Conservation (phyloP, 2,888 invertebrate species). For the Andrena praecox region DNA sequence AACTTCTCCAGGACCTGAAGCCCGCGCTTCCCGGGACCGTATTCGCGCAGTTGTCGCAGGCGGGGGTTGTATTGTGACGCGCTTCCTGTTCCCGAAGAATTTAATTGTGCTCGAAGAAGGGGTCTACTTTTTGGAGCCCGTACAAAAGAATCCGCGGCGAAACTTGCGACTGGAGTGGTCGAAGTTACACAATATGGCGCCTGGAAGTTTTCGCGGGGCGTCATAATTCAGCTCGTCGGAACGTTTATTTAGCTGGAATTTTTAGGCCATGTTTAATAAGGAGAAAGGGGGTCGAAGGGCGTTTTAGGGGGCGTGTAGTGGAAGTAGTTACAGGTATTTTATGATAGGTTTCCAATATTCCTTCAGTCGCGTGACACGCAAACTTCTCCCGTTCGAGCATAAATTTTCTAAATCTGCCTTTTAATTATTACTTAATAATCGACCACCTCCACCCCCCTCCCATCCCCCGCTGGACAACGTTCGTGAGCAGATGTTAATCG, state of each 20-base stretch:
- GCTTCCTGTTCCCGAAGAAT: constrained; percentile 10
- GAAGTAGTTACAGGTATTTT: background rate
- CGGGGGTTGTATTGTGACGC: constrained; percentile 24
- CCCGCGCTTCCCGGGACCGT: background rate
- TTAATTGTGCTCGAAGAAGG: constrained; percentile 24
- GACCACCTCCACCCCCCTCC: background rate
- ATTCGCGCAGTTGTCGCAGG: constrained; percentile 8
- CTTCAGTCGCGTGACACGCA: constrained; percentile 28
- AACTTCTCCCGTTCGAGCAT: constrained; percentile 24
- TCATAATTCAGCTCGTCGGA: background rate
- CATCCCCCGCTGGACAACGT: constrained; percentile 27
- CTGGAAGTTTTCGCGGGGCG: background rate
- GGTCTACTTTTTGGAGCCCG: constrained; percentile 16
- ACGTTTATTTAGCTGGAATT: constrained; percentile 7
- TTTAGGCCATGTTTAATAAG: background rate
- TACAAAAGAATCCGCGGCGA: background rate
- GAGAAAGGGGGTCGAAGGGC: background rate
- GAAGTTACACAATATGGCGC: background rate
- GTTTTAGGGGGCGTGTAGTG: background rate
- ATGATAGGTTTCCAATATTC: constrained; percentile 10
- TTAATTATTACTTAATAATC: constrained; percentile 53
- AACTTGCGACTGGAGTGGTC: background rate
- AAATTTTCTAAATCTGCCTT: constrained; percentile 62
- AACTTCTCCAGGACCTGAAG: constrained; percentile 21
- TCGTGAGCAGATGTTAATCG: constrained; percentile 56